Base-by-base conservation (phyloP, 2,797 vertebrate species). In the Eupleurogrammus muticus region DNA sequence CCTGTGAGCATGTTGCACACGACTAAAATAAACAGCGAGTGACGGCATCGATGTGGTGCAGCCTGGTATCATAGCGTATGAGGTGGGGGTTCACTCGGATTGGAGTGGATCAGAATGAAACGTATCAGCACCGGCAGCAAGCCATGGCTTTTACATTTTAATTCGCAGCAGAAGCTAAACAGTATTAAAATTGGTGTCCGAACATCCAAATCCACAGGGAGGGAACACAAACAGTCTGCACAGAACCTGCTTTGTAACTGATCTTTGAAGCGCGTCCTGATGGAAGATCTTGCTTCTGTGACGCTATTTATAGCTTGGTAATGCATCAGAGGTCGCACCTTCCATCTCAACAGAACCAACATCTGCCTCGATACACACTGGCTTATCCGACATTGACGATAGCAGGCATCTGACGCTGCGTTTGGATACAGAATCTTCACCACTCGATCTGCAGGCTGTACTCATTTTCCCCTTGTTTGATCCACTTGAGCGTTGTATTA, bases 251-350 rank as follows among this genome's bases (percentile, higher is more conserved):
- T 85, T 81, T 85, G 87, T 78, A 87, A 88, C 77, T 52, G 81
- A 92, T 91, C 89, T 90, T 87, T 86, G 87, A 89, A 89, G 86
- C 69, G 36, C 78, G 79, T 90, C 87, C 84, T 88, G 87, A 89
- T 85, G 84, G 87, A 90, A 89, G 88, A 90, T 90, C 85, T 89
- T 50, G 86, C 87, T 82, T 88, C 74, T 9, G 51, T 85, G 82
- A 67, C 17, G 75, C 89, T 94, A 93, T 94, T 92, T 93, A 88
- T 94, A 92, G 88, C 82, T 74, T 60, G 74, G 87, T 89, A 91
- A 93, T 91, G 89, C 88, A 91, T 90, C 87, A 83, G 87, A 89
- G 87, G 90, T 92, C 78, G 53, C 87, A 91, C 89, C 87, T 92
- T 86, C 85, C 75, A 84, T 89, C 76, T 90, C 88, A 63, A 79